phyloP scores from a whole-genome alignment of 2,888 invertebrate species.

The Stratiomys singularior region DNA sequence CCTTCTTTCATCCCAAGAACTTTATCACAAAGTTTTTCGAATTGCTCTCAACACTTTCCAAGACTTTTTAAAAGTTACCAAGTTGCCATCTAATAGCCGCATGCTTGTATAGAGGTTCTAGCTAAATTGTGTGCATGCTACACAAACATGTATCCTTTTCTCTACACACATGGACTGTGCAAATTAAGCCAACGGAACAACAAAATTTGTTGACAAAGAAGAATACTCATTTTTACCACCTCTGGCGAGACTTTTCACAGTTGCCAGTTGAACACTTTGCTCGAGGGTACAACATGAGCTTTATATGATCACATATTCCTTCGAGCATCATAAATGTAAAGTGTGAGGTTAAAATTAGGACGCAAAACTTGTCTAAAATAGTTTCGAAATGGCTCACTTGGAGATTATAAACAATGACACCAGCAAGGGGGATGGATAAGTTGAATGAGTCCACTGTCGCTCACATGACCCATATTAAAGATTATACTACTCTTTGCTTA shows the following conservation, averaged over 20 bases:
- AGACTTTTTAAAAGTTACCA: conserved; percentile 37
- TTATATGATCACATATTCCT: conserved; percentile 19
- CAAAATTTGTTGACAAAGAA: conserved; percentile 18
- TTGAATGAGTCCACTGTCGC: no score
- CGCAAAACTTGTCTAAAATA: conserved; percentile 26
- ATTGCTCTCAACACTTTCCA: conserved; percentile 24
- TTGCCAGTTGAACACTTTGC: conserved; percentile 11
- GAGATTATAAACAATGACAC: background rate
- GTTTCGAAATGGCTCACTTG: conserved; percentile 1
- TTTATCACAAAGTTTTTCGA: conserved; percentile 34
- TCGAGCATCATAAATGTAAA: conserved; percentile 36
- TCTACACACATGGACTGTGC: background rate
- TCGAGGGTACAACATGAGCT: conserved; percentile 25
- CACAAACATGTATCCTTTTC: background rate
- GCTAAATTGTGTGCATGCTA: background rate
- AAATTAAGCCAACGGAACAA: background rate
- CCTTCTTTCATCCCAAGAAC: background rate
- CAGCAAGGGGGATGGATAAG: background rate
- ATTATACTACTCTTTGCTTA: no score
- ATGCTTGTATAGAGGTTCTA: conserved; percentile 14
- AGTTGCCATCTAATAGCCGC: conserved; percentile 40
- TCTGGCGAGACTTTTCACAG: conserved; percentile 35
- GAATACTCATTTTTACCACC: conserved; percentile 6
- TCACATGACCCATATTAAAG: no score
- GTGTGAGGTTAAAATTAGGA: conserved; percentile 40